Evolutionary conservation across 1,140 invertebrate genomes (phyloP), one percentile per base, ranked within the genome.

Genomic region (Drosophila leontia): DNA sequence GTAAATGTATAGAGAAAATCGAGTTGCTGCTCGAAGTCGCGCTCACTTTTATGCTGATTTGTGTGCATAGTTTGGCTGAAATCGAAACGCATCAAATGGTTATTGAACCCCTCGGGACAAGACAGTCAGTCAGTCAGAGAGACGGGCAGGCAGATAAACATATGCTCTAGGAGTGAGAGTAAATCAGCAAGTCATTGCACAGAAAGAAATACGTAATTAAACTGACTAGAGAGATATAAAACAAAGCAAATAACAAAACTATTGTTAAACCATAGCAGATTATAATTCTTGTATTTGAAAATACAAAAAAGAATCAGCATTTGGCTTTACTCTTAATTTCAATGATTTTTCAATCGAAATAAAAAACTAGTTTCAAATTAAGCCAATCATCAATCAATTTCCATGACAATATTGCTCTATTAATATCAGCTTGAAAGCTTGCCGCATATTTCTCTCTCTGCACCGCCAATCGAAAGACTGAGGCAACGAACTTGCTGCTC

Each of bases 1-100:
- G 34, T 26, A 35, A 61, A 19, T 63, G 44, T 34, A 3, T 34
- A 59, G 32, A 55, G 26, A 71, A 72, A 83, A 79, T 83, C 75
- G 47, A 84, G 69, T 68, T 75, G 62, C 78, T 76, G 64, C 34
- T 45, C 26, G n/a, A 13, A 37, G 34, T 23, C 19, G 51, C 53
- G 53, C 70, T 88, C 83, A 86, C 83, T 88, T 83, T 86, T 88
- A 88, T 88, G 82, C 75, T 85, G 68, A 74, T 85, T 67, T 69
- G 60, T 67, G 68, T 78, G 47, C 75, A 72, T 58, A 70, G 74
- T 87, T 86, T 79, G 75, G 48, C 50, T 63, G 60, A 80, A 83
- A 77, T 53, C 45, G 60, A 78, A 78, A 83, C 64, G 80, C 80
- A 87, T 88, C 83, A 86, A 74, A 72, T 86, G 83, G 83, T 86